Evolutionary conservation across 1,140 invertebrate species (phyloP).

Genomic region (Nasonia longicornis): DNA sequence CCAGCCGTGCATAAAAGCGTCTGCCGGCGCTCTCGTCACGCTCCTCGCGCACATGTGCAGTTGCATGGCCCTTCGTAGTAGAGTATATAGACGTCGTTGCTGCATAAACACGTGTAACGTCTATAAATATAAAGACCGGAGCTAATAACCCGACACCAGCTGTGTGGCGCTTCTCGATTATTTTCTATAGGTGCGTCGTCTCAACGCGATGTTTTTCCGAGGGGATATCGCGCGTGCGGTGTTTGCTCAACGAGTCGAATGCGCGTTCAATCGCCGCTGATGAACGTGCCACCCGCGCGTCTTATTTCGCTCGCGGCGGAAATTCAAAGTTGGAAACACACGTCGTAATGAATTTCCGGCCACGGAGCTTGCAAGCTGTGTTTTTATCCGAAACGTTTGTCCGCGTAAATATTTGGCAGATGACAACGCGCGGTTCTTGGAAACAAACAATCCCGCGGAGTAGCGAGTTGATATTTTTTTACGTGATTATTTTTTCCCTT

Average conservation of each 20-base stretch:
- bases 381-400: too few species aligned
- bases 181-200: background rate
- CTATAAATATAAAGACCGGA: slow-evolving; percentile 54
- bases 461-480: background rate
- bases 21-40: slow-evolving; percentile 29
- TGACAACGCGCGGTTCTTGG: too few species aligned
- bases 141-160: slow-evolving; percentile 52
- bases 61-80: slow-evolving; percentile 26
- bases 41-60: slow-evolving; percentile 35
- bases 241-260: background rate
- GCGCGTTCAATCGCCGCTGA: too few species aligned
- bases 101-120: slow-evolving; percentile 43
- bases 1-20: slow-evolving; percentile 45
- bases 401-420: too few species aligned
- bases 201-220: background rate
- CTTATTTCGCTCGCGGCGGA: too few species aligned
- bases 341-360: too few species aligned
- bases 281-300: too few species aligned
- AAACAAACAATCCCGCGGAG: too few species aligned
- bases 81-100: slow-evolving; percentile 26
- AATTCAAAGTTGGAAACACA: too few species aligned
- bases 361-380: too few species aligned
- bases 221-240: background rate
- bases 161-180: background rate
- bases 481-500: too few species aligned